A percentile compares a stretch with the other conserved stretches of the same genome.
Conservation (phyloP, 2,888 invertebrate species). For the Cantharis rufa region DNA sequence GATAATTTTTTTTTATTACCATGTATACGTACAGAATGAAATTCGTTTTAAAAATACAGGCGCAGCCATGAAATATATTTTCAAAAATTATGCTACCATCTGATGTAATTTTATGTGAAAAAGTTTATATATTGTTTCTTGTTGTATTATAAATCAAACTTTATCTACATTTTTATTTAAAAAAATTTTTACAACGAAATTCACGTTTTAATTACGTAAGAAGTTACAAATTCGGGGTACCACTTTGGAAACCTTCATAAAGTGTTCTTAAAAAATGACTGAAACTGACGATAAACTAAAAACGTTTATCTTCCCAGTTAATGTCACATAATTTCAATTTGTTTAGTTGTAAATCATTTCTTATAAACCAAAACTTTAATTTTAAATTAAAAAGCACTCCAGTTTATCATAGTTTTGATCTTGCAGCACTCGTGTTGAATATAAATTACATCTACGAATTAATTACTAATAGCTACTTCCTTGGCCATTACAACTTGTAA, state of each 20-base stretch:
- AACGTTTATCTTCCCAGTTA: not conserved
- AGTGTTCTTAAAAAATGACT: not conserved
- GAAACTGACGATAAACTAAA: not conserved
- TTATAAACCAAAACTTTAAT: not conserved
- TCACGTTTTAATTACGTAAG: not conserved
- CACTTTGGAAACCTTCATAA: not conserved
- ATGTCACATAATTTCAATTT: constrained; percentile 4
- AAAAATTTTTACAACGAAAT: not conserved
- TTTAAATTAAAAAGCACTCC: not conserved
- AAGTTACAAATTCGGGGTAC: not conserved
- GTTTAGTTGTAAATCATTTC: not conserved
- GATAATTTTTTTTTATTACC: too few species aligned
- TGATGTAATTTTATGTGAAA: too few species aligned
- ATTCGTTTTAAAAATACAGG: too few species aligned
- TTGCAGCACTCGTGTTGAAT: not conserved
- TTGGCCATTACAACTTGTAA: not conserved
- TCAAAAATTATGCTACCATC: too few species aligned
- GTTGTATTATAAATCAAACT: not conserved
- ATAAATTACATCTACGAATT: not conserved
- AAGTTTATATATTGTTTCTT: not conserved
- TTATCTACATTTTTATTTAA: not conserved
- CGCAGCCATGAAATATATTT: too few species aligned
- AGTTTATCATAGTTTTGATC: not conserved
- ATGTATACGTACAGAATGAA: too few species aligned
- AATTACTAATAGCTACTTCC: not conserved